A percentile compares a stretch with the other conserved stretches of the same genome.
Conservation (phyloP, 2,797 vertebrate species). For the Sphenodon punctatus region DNA sequence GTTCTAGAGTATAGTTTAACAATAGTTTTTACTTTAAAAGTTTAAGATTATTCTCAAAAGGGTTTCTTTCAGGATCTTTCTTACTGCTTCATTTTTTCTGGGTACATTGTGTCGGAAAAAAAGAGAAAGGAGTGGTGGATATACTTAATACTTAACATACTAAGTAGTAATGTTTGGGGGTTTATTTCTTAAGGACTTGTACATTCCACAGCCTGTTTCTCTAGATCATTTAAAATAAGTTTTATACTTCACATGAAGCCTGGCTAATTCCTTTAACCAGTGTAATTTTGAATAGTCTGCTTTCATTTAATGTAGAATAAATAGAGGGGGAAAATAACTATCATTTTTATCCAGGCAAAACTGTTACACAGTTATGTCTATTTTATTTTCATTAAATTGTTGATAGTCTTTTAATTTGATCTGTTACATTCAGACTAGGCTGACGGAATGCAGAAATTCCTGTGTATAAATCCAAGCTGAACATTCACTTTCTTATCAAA, state of each 20-base stretch:
- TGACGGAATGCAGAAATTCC: slow-evolving; percentile 43
- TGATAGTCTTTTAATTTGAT: slow-evolving; percentile 36
- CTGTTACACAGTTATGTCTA: slow-evolving; percentile 38
- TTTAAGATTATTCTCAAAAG: not conserved
- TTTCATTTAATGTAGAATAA: slow-evolving; percentile 34
- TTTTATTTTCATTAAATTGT: slow-evolving; percentile 35
- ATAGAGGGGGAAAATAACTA: not conserved
- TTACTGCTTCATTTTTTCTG: not conserved
- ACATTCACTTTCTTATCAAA: slow-evolving; percentile 60
- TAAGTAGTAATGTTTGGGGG: slow-evolving; percentile 30
- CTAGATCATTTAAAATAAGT: slow-evolving; percentile 43
- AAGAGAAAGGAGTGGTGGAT: not conserved
- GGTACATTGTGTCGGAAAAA: not conserved
- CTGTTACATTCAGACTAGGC: slow-evolving; percentile 45
- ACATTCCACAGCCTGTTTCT: slow-evolving; percentile 57
- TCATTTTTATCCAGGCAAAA: slow-evolving; percentile 34
- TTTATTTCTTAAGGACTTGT: slow-evolving; percentile 34
- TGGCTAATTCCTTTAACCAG: slow-evolving; percentile 37
- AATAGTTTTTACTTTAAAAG: not conserved
- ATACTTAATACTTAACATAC: slow-evolving; percentile 35
- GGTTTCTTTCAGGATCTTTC: not conserved
- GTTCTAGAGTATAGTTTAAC: not conserved
- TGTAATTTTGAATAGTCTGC: slow-evolving; percentile 26
- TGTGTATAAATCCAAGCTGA: slow-evolving; percentile 49
- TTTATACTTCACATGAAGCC: slow-evolving; percentile 40